Evolutionary conservation across 2,888 invertebrate species (phyloP), one percentile per base, ranked within the genome.

Genomic region (Pseudeuparius sepicola): DNA sequence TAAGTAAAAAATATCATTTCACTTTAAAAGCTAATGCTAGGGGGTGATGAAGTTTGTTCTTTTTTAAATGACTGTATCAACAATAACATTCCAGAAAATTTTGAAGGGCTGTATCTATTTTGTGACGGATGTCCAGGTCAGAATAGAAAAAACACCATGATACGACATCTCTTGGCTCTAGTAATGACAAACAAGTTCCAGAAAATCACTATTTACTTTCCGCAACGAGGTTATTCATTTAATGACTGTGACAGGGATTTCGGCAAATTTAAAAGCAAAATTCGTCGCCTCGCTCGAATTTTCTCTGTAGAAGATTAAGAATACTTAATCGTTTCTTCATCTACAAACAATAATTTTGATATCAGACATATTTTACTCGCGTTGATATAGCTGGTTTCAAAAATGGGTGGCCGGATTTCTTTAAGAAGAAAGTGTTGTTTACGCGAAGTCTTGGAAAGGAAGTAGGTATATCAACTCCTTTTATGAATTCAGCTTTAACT

Each of bases 131-230:
- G 25, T 23, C 33, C 25, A 10, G 15, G 25, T 4, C 15, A 33
- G 26, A 33, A 33, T 14, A 11, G 33, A 15, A 33, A 33, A n/a
- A 9, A 31, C n/a, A 31, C 33, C 13, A 14, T 24, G 13, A 20
- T 33, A 24, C 24, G 33, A 4, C 26, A 25, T 14, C 12, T 33
- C 10, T 13, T 24, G 25, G 17, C 33, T 14, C 15, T 24, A 10
- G 24, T 14, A 3, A n/a, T 20, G 10, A 14, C 33, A 14, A 15
- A 33, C 3, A 10, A 26, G 14, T 33, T 33, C 11, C 24, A 13
- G 14, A 33, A 33, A 33, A 24, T 24, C 16, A 7, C 12, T n/a
- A 12, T 20, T 24, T 14, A 14, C 15, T 33, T 33, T 33, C 33
- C 33, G 9, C 17, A 17, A 10, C 32, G 29, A 17, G 29, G 29